These are phyloP conservation scores for Heliconius charithonia DNA, from an alignment of 2,888 invertebrate genomes.

Conservation along the genomic window DNA sequence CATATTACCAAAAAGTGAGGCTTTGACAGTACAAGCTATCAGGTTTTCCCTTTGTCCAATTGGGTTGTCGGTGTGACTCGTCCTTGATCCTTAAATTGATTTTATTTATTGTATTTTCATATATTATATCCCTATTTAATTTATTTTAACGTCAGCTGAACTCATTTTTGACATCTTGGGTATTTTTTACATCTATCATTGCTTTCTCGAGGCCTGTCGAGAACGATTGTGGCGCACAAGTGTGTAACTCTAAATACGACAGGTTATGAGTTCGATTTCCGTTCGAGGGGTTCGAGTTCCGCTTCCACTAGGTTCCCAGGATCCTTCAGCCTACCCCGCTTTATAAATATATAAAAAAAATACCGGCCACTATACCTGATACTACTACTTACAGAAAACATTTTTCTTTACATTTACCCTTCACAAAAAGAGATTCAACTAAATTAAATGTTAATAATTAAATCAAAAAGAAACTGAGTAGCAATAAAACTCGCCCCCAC, in stretches of 20 bases:
- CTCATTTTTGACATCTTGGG: background rate
- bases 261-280: no score
- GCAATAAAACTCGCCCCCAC: constrained; percentile 14
- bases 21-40: background rate
- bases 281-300: no score
- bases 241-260: no score
- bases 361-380: no score
- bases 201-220: no score
- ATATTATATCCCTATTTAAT: no score
- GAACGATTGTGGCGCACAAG: no score
- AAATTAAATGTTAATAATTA: constrained; percentile 2
- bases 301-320: no score
- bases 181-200: background rate
- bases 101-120: background rate
- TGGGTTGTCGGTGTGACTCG: constrained; percentile 5
- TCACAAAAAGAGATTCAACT: background rate
- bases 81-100: constrained; percentile 22
- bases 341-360: no score
- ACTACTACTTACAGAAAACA: no score
- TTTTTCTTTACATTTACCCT: background rate
- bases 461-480: background rate
- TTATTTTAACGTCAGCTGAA: background rate
- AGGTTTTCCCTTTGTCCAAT: constrained; percentile 4
- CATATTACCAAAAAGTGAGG: constrained; percentile 23
- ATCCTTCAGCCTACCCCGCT: no score